Conservation (phyloP, 2,113 vertebrate genomes). For the Poeciliopsis retropinna region DNA sequence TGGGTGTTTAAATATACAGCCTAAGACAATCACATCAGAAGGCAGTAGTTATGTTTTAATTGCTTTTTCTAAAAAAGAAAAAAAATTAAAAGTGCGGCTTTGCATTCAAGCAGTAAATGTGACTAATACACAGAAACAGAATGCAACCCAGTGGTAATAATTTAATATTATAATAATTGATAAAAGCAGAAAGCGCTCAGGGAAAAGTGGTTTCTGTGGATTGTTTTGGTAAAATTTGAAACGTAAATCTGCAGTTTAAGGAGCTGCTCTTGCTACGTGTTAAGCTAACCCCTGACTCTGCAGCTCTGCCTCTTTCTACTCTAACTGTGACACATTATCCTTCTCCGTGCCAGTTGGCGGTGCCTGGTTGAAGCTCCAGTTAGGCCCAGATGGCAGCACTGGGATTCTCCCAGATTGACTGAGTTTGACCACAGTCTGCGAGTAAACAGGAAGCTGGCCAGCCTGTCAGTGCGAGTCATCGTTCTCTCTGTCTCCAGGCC, state of each 20-base stretch:
- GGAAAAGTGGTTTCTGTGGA: too few species aligned
- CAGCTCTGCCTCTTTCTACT: slow-evolving; percentile 19
- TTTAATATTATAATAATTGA: slow-evolving; percentile 5
- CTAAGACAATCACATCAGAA: too few species aligned
- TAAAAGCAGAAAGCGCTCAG: too few species aligned
- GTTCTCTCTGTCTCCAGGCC: slow-evolving; percentile 1
- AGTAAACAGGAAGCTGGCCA: slow-evolving; percentile 48
- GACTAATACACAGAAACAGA: too few species aligned
- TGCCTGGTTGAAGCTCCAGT: slow-evolving; percentile 43
- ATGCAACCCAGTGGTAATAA: too few species aligned
- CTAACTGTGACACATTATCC: slow-evolving; percentile 55
- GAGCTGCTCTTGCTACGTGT: not conserved
- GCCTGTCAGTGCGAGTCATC: slow-evolving; percentile 23
- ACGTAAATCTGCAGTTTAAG: too few species aligned
- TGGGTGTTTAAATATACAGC: not conserved
- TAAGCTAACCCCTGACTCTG: slow-evolving; percentile 10
- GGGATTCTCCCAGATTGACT: slow-evolving; percentile 64
- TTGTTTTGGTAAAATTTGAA: not conserved
- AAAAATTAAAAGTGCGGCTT: too few species aligned
- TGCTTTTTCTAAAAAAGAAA: too few species aligned
- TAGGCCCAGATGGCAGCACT: slow-evolving; percentile 56
- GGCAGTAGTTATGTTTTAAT: too few species aligned
- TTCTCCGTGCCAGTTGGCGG: slow-evolving; percentile 55
- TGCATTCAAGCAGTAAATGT: too few species aligned
- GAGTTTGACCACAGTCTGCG: slow-evolving; percentile 70